Evolutionary conservation across 2,113 vertebrate species (phyloP).

Genomic region (Scytalopus superciliaris): DNA sequence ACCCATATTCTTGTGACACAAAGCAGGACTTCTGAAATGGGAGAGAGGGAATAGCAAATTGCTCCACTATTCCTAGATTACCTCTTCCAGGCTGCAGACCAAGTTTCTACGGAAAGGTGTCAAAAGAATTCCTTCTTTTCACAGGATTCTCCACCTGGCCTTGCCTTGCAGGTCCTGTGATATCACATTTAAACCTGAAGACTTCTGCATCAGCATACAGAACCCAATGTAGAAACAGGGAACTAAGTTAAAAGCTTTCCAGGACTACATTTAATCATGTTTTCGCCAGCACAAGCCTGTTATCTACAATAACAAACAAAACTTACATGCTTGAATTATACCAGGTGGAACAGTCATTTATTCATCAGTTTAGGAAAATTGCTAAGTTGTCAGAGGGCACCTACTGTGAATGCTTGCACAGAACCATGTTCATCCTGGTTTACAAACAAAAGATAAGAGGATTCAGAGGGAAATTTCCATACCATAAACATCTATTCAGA

Average conservation of each 20-base stretch:
- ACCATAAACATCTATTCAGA: slow-evolving; percentile 32
- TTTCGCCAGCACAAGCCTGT: neutral
- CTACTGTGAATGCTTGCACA: slow-evolving; percentile 32
- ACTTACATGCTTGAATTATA: slow-evolving; percentile 16
- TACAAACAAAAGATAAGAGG: slow-evolving; percentile 36
- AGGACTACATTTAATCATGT: neutral
- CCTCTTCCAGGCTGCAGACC: neutral
- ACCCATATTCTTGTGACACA: neutral
- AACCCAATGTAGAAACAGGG: neutral
- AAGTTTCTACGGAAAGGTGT: neutral
- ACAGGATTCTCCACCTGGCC: neutral
- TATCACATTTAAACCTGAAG: neutral
- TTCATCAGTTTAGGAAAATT: slow-evolving; percentile 41
- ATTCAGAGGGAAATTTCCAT: slow-evolving; percentile 50
- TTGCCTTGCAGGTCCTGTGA: neutral
- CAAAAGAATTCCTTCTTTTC: neutral
- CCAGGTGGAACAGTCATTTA: slow-evolving; percentile 46
- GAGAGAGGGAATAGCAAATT: neutral
- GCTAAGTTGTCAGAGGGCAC: slow-evolving; percentile 40
- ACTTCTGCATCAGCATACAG: neutral
- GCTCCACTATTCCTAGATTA: neutral
- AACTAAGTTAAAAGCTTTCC: neutral
- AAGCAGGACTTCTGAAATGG: neutral
- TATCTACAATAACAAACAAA: slow-evolving; percentile 39
- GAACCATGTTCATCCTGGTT: slow-evolving; percentile 3